These are phyloP conservation scores for Pygoscelis antarcticus DNA, from an alignment of 2,113 vertebrate genomes.

Conservation along the genomic window DNA sequence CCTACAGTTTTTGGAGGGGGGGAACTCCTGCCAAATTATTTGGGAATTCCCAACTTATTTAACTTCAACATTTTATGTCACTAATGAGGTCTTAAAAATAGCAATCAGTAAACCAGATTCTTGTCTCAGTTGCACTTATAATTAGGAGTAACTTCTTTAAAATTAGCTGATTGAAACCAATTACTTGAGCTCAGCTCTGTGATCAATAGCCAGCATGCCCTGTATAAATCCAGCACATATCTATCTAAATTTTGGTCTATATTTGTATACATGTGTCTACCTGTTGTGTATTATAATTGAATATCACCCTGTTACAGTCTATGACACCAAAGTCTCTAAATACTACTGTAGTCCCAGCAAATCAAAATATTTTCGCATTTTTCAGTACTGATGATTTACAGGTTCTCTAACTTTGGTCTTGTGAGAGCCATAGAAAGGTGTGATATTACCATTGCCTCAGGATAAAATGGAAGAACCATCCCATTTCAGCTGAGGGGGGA, in stretches of 20 bases:
- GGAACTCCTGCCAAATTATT: neutral
- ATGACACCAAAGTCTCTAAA: neutral
- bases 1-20: accelerated
- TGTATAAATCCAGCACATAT: neutral
- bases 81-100: neutral
- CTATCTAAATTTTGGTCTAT: neutral
- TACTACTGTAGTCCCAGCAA: neutral
- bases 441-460: neutral
- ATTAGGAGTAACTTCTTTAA: neutral
- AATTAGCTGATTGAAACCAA: neutral
- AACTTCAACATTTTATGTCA: neutral
- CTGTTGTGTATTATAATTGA: neutral
- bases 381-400: neutral
- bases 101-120: neutral
- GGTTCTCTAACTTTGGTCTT: neutral
- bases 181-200: neutral
- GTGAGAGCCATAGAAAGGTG: neutral
- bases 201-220: neutral
- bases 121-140: neutral
- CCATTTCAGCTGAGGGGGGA: neutral
- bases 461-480: neutral
- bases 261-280: neutral
- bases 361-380: neutral
- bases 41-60: neutral
- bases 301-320: neutral